Evolutionary conservation across 2,888 invertebrate genomes (phyloP), one percentile per base, ranked within the genome.

Genomic region (Oeneis ivallda): DNA sequence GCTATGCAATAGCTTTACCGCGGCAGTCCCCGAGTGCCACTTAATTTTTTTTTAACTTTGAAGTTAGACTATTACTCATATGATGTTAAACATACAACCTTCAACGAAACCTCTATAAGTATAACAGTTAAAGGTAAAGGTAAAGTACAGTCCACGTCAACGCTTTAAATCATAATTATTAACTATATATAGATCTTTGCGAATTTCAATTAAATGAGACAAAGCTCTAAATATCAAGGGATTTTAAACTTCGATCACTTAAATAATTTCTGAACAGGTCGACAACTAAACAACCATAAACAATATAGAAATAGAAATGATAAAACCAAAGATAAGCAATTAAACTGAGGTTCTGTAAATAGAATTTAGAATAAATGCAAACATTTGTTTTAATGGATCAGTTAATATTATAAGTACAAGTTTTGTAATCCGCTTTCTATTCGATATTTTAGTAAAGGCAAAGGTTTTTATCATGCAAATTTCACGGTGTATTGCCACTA

Each of bases 391-490:
- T 60, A 63, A 65, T 63, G 65, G 52, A 52, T 45, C 43, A 65
- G 47, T 64, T 69, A 54, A 34, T 53, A 41, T 53, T 41, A 45
- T n/a, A 49, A 50, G 45, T 59, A 65, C 49, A 53, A 62, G 50
- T 63, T 64, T 57, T 65, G 41, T 50, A 63, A 63, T 37, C 53
- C 50, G 39, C 66, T 65, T 65, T 61, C 62, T 52, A 66, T 49
- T 52, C 19, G 17, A 65, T 66, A 66, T 65, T n/a, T n/a, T 67
- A 66, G 41, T 66, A 60, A 47, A 53, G 45, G 62, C 52, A n/a
- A n/a, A n/a, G n/a, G n/a, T 68, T 70, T 72, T 72, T 74, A 63
- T 69, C 65, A 71, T 74, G 71, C 67, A 65, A 70, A 72, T 66
- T 70, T 69, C 66, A 67, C 68, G 71, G 66, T 65, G 39, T 53